A percentile compares a stretch with the other conserved stretches of the same genome.
Evolutionary conservation across 1,140 invertebrate genomes (phyloP).

Genomic region (Scaptomyza pallida): DNA sequence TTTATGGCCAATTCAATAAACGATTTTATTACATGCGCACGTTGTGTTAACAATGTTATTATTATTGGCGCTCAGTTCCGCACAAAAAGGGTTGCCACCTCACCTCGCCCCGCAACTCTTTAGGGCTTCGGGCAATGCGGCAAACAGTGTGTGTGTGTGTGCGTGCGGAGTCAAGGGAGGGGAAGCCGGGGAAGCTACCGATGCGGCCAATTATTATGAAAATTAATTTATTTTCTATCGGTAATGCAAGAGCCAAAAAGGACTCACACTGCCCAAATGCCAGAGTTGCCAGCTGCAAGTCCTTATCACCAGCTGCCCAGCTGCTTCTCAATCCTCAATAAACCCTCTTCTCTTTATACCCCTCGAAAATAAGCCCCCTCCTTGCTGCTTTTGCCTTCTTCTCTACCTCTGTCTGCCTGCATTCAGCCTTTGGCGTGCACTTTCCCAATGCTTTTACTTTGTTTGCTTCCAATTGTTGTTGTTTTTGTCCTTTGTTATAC

Average conservation of each 20-base stretch:
- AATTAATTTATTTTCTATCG: constrained; percentile 79
- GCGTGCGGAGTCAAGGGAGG: neutral
- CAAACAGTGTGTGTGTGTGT: constrained; percentile 16
- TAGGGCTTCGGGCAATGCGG: constrained; percentile 47
- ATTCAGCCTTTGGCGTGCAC: constrained; percentile 45
- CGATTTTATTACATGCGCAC: constrained; percentile 83
- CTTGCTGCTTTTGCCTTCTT: neutral
- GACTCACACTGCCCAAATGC: neutral
- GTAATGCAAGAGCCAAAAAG: constrained; percentile 47
- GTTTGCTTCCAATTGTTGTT: constrained; percentile 39
- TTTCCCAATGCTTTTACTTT: constrained; percentile 61
- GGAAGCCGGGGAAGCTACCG: neutral
- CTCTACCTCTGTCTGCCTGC: constrained; percentile 14
- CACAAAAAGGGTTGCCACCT: constrained; percentile 29
- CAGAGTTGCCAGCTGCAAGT: constrained; percentile 13
- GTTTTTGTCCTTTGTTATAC: constrained; percentile 2
- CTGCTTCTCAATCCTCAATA: neutral
- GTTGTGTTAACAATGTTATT: constrained; percentile 82
- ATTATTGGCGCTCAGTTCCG: constrained; percentile 72
- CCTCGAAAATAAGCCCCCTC: too few species aligned
- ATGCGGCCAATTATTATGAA: constrained; percentile 72
- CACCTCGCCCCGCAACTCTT: neutral
- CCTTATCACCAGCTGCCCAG: constrained; percentile 53
- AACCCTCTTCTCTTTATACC: neutral
- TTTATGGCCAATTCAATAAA: constrained; percentile 83